Evolutionary conservation across 1,140 invertebrate genomes (phyloP).

Genomic region (Pseudomyrmex pallidus): DNA sequence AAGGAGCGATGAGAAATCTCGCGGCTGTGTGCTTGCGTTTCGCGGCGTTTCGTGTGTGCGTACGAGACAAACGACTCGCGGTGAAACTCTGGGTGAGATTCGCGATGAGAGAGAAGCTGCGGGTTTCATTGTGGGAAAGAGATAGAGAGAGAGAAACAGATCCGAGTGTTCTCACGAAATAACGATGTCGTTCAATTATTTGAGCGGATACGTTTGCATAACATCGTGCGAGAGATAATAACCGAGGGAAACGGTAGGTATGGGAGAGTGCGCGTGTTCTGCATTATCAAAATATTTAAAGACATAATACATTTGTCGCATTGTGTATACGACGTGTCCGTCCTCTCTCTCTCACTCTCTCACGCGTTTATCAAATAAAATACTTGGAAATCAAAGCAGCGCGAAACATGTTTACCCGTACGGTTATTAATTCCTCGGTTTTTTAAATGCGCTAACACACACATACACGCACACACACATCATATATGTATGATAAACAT

Average conservation of each 20-base stretch:
- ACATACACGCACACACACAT: too few species aligned
- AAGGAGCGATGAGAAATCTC: conserved; percentile 8
- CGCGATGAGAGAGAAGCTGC: not conserved
- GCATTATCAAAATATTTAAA: conserved; percentile 38
- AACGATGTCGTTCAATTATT: conserved; percentile 4
- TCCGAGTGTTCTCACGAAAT: not conserved
- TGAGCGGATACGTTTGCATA: conserved; percentile 30
- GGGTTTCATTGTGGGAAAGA: not conserved
- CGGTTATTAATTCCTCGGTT: conserved; percentile 8
- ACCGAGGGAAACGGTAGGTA: not conserved
- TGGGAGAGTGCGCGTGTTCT: too few species aligned
- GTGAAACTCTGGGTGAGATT: not conserved
- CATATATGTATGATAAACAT: not conserved
- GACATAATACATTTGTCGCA: not conserved
- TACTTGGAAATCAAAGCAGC: conserved; percentile 27
- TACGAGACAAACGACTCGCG: conserved; percentile 6
- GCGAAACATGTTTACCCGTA: not conserved
- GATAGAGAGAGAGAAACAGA: too few species aligned
- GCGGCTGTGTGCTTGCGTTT: not conserved
- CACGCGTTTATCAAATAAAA: conserved; percentile 11
- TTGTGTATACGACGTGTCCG: not conserved
- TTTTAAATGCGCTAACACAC: not conserved
- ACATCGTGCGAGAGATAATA: conserved; percentile 37
- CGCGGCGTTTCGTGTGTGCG: not conserved
- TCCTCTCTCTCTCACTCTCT: too few species aligned